phyloP scores from a whole-genome alignment of 23 tunicate species.

The Halocynthia roretzi region DNA sequence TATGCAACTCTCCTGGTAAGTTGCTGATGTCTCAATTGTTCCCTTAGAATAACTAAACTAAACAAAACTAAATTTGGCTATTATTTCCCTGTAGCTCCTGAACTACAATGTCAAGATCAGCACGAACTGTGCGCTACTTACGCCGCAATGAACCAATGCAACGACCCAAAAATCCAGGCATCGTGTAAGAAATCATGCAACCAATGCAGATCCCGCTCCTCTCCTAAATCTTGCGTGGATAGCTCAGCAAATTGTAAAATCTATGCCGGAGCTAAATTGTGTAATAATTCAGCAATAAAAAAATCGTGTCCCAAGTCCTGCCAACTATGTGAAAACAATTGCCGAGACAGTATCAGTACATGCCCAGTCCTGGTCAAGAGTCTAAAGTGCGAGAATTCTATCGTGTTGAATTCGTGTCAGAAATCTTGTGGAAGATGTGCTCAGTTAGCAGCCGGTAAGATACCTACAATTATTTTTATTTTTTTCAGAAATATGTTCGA shows the following conservation, averaged over 20 bases:
- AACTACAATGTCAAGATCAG: slow-evolving; percentile 19
- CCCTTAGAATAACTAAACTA: not conserved
- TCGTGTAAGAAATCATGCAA: slow-evolving; percentile 42
- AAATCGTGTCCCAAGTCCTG: slow-evolving; percentile 14
- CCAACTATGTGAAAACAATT: not conserved
- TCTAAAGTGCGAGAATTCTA: slow-evolving; percentile 1
- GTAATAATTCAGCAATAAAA: not conserved
- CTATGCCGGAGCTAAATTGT: not conserved
- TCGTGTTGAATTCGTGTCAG: slow-evolving; percentile 10
- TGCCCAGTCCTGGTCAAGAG: slow-evolving; percentile 5
- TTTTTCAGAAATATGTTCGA: too few relatives aligned
- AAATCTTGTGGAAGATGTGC: slow-evolving; percentile 17
- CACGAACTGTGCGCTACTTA: slow-evolving; percentile 16
- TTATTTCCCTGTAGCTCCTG: not conserved
- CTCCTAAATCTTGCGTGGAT: slow-evolving; percentile 41
- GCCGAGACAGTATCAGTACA: slow-evolving; percentile 4
- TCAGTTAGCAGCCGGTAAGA: not conserved
- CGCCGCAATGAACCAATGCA: slow-evolving; percentile 14
- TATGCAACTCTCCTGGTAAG: slow-evolving; percentile 31
- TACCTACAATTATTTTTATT: too few relatives aligned
- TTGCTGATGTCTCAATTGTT: not conserved
- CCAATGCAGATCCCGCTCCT: slow-evolving; percentile 6
- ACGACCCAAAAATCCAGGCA: slow-evolving; percentile 6
- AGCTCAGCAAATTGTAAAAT: slow-evolving; percentile 27
- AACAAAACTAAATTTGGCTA: not conserved